Evolutionary conservation across 2,888 invertebrate genomes (phyloP).

Genomic region (Dione vanillae): DNA sequence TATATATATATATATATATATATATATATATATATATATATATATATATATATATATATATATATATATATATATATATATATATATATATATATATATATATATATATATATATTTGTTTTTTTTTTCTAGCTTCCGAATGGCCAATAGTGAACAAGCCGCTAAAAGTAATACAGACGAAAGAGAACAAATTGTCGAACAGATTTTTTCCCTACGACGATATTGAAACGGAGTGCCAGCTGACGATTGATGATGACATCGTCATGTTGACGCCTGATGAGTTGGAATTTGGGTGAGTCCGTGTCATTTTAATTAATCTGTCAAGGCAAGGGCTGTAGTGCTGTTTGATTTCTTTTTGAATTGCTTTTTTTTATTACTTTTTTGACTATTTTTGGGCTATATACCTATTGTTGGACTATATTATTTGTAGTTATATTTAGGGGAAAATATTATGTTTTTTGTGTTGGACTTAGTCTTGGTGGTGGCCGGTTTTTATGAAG

Average conservation of each 20-base stretch:
- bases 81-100: background rate
- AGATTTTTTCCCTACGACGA: constrained; percentile 97
- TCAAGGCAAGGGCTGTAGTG: background rate
- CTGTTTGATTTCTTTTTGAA: background rate
- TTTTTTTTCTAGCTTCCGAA: constrained; percentile 86
- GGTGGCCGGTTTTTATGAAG: too few species aligned
- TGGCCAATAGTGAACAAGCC: constrained; percentile 96
- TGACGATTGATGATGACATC: constrained; percentile 98
- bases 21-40: background rate
- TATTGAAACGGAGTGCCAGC: constrained; percentile 97
- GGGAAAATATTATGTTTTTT: too few species aligned
- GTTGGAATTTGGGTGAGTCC: constrained; percentile 94
- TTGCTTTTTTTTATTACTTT: background rate
- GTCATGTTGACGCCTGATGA: constrained; percentile 98
- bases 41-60: background rate
- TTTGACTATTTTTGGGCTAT: background rate
- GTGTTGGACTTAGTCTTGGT: too few species aligned
- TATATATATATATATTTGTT: background rate
- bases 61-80: background rate
- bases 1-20: background rate
- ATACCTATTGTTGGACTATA: too few species aligned
- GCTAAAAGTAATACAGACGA: constrained; percentile 94
- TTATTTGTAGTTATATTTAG: too few species aligned
- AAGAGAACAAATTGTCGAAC: constrained; percentile 96
- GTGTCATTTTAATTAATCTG: constrained; percentile 24